These are phyloP conservation scores for Anomalospiza imberbis DNA, from an alignment of 2,797 vertebrate species.

Conservation along the genomic window DNA sequence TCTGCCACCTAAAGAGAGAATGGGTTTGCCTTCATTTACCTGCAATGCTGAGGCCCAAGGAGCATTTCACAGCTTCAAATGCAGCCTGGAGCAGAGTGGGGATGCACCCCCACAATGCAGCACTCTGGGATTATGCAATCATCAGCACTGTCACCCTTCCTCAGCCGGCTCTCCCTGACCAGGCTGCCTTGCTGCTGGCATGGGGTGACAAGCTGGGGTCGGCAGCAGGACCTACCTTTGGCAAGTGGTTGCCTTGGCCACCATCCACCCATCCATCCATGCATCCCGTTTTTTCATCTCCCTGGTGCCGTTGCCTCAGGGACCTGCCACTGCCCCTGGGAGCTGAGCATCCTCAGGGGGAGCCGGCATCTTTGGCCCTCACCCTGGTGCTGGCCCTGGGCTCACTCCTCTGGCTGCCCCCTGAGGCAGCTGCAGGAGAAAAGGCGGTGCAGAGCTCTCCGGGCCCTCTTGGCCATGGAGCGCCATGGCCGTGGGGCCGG, in stretches of 20 bases:
- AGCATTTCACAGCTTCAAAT: neutral
- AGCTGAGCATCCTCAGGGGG: too few species aligned
- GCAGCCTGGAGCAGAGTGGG: rapidly evolving
- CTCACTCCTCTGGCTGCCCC: neutral
- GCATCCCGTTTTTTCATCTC: neutral
- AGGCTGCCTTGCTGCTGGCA: neutral
- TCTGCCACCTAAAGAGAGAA: rapidly evolving
- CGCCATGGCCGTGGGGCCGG: neutral
- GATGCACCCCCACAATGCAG: rapidly evolving
- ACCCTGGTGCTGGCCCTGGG: neutral
- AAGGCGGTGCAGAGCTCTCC: neutral
- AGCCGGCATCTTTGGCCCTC: neutral
- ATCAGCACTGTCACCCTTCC: too few species aligned
- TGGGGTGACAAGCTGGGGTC: rapidly evolving
- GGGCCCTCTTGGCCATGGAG: neutral
- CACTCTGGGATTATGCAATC: rapidly evolving
- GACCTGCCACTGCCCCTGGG: neutral
- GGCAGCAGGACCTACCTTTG: too few species aligned
- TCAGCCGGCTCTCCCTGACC: rapidly evolving
- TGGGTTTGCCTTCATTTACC: rapidly evolving
- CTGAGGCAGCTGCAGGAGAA: neutral
- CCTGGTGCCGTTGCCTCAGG: rapidly evolving
- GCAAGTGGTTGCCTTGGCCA: neutral
- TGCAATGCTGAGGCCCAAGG: neutral
- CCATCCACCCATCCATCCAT: neutral